Conservation (phyloP, 2,113 vertebrate genomes). For the Chloropsis hardwickii region DNA sequence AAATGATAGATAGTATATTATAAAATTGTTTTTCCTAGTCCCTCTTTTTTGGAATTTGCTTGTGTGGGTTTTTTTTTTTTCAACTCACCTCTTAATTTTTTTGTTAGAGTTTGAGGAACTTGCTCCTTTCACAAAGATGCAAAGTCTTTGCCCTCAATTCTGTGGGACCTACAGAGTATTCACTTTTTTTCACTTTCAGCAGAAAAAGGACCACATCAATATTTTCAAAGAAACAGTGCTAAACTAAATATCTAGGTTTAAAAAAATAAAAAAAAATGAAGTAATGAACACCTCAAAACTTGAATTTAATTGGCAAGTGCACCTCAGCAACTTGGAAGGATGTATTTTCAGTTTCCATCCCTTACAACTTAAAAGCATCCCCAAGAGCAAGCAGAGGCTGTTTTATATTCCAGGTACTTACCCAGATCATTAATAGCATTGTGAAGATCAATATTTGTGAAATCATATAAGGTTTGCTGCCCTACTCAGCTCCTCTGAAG, state of each 20-base stretch:
- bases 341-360: background rate
- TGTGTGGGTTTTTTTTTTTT: background rate
- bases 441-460: background rate
- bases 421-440: background rate
- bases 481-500: background rate
- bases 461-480: background rate
- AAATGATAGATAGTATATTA: background rate
- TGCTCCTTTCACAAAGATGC: background rate
- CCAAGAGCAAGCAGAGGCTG: background rate
- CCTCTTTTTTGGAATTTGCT: background rate
- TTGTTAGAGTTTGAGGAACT: background rate
- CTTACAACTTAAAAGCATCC: background rate
- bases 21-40: background rate
- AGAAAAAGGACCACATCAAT: background rate
- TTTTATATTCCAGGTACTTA: background rate
- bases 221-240: background rate
- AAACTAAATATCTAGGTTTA: background rate
- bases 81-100: background rate
- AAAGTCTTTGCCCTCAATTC: background rate
- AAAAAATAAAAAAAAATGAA: background rate
- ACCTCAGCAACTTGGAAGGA: background rate
- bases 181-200: background rate
- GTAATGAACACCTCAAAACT: background rate
- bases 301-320: background rate
- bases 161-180: background rate